Percentiles rank a stretch among this genome's conserved stretches.
Evolutionary conservation across 37 sponge, comb jelly and placozoan species (phyloP).

Genomic region (Petrosia ficiformis): DNA sequence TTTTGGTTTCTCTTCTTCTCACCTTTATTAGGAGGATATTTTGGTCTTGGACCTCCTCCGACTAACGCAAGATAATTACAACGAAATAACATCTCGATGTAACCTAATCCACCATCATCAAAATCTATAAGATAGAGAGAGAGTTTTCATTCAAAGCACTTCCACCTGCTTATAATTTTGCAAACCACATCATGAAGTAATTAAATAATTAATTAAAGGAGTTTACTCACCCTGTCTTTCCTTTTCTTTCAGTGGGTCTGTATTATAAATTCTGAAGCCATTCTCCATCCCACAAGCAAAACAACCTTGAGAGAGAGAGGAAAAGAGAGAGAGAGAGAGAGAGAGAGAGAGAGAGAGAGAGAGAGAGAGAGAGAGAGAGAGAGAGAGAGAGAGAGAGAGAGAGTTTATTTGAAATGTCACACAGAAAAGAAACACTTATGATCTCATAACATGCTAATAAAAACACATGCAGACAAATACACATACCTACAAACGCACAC

Average conservation of each 20-base stretch:
- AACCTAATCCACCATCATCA: slow-evolving; percentile 82
- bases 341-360: slow-evolving; percentile 1
- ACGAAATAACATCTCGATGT: slow-evolving; percentile 93
- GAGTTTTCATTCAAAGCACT: not conserved
- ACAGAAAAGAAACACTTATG: too few species aligned
- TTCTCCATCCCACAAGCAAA: slow-evolving; percentile 98
- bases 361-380: slow-evolving; percentile 4
- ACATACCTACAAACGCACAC: too few species aligned
- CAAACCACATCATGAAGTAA: not conserved
- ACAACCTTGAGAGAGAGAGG: slow-evolving; percentile 56
- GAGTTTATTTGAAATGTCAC: too few species aligned
- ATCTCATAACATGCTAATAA: too few species aligned
- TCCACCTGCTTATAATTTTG: not conserved
- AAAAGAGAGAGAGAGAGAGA: not conserved
- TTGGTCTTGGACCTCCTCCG: slow-evolving; percentile 87
- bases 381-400: slow-evolving; percentile 4
- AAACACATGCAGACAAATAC: too few species aligned
- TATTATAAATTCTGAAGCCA: slow-evolving; percentile 93
- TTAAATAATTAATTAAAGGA: not conserved
- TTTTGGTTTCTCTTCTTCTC: not conserved
- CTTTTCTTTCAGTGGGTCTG: slow-evolving; percentile 95
- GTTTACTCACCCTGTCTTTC: slow-evolving; percentile 81
- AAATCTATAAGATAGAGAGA: slow-evolving; percentile 44
- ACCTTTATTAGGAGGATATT: slow-evolving; percentile 82
- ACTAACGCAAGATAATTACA: slow-evolving; percentile 96